These are phyloP conservation scores for Taxidea taxus DNA, from an alignment of 2,113 vertebrate genomes.

Conservation along the genomic window DNA sequence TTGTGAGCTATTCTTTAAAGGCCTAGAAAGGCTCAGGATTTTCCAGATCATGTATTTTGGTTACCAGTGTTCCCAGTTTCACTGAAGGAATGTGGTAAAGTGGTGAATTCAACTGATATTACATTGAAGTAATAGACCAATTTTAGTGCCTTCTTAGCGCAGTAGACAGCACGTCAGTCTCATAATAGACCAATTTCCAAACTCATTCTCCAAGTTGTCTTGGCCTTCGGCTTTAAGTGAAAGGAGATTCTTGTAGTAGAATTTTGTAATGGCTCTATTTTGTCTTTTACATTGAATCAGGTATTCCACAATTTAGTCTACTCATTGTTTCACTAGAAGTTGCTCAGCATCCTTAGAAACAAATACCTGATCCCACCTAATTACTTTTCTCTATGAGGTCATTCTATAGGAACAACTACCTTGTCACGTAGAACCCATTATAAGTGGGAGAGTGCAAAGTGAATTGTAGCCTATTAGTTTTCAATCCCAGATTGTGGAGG, in stretches of 20 bases:
- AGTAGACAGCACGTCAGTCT: too few relatives aligned
- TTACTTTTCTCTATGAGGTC: background rate
- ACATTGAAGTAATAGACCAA: slow-evolving; percentile 17
- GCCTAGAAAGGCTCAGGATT: background rate
- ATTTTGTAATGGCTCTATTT: slow-evolving; percentile 10
- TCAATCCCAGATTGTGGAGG: background rate
- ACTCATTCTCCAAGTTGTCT: slow-evolving; percentile 30
- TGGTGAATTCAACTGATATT: slow-evolving; percentile 18
- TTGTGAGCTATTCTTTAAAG: slow-evolving; percentile 37
- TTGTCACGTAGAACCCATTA: background rate
- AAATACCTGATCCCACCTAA: slow-evolving; percentile 12
- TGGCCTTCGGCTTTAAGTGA: slow-evolving; percentile 10
- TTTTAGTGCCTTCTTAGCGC: background rate
- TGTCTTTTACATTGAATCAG: slow-evolving; percentile 17
- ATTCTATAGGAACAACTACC: background rate
- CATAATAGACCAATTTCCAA: slow-evolving; percentile 25
- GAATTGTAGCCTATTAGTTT: background rate
- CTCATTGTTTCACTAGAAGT: background rate
- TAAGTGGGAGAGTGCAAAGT: background rate
- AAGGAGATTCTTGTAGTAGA: background rate
- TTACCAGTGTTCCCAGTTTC: background rate
- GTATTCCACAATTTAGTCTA: background rate
- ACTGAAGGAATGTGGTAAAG: slow-evolving; percentile 7
- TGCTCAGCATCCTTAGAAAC: slow-evolving; percentile 33
- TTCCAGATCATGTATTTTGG: background rate